These are phyloP conservation scores for Corvus cornix DNA, from an alignment of 2,113 vertebrate genomes.

Conservation along the genomic window DNA sequence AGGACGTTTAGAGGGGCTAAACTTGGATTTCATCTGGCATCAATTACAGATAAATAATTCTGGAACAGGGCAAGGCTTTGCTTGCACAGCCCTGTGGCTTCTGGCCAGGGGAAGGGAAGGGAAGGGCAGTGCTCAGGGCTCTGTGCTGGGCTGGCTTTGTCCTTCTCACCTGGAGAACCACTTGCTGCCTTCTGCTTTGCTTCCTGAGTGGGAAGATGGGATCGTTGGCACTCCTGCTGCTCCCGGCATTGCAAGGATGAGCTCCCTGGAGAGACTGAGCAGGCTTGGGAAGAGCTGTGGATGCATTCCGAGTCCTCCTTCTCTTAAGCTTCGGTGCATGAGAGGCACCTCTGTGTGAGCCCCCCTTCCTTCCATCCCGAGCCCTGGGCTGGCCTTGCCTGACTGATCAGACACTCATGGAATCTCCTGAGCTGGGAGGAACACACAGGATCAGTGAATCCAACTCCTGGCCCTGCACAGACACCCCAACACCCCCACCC, in stretches of 20 bases:
- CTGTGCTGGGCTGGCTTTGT: neutral
- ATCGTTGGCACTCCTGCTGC: neutral
- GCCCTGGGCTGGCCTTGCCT: neutral
- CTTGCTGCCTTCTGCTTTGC: neutral
- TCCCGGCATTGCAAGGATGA: fast-evolving
- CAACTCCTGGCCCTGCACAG: fast-evolving
- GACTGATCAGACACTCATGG: neutral
- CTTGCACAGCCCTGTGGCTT: fast-evolving
- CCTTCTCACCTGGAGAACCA: neutral
- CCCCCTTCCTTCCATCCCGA: fast-evolving
- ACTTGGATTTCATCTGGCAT: neutral
- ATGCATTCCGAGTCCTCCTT: neutral
- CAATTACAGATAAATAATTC: neutral
- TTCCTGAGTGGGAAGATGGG: neutral
- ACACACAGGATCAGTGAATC: neutral
- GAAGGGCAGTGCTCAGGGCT: neutral
- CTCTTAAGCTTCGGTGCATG: fast-evolving
- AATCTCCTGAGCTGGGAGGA: fast-evolving
- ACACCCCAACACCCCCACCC: neutral
- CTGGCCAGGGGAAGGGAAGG: neutral
- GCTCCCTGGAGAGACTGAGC: neutral
- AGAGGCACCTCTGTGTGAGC: neutral
- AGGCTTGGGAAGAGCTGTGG: neutral
- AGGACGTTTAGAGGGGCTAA: neutral
- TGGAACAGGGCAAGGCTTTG: neutral